Percentiles rank a stretch among this genome's conserved stretches.
Evolutionary conservation across 2,113 vertebrate genomes (phyloP).

Genomic region (Sinocyclocheilus rhinocerous): DNA sequence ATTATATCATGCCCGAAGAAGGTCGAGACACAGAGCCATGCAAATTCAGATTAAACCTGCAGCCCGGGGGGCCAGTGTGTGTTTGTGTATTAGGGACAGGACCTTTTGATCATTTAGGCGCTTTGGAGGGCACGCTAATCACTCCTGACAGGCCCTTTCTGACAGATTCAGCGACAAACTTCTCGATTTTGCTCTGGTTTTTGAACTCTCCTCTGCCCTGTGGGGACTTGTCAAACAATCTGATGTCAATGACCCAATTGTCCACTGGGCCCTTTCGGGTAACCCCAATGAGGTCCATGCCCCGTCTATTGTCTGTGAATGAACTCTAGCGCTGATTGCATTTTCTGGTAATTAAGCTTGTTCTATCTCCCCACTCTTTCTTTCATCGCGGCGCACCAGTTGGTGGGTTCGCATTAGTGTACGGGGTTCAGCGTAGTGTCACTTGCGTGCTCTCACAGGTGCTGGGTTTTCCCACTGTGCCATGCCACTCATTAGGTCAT

Average conservation of each 20-base stretch:
- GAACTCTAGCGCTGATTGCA: conserved; percentile 70
- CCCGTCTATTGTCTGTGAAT: conserved; percentile 82
- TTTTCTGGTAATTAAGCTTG: conserved; percentile 98
- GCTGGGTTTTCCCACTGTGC: conserved; percentile 91
- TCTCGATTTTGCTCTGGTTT: conserved; percentile 96
- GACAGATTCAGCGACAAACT: conserved; percentile 99
- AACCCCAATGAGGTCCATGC: conserved; percentile 97
- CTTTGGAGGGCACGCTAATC: conserved; percentile 92
- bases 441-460: conserved; percentile 67
- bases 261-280: conserved; percentile 94
- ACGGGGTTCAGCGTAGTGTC: background rate
- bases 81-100: conserved; percentile 75
- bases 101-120: conserved; percentile 87
- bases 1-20: conserved; percentile 97
- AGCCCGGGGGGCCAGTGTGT: conserved; percentile 66
- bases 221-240: conserved; percentile 91
- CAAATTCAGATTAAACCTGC: conserved; percentile 98
- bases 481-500: conserved; percentile 96
- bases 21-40: conserved; percentile 91
- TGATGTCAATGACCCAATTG: conserved; percentile 98
- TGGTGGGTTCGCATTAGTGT: conserved; percentile 21
- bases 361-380: conserved; percentile 71
- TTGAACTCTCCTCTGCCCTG: conserved; percentile 96
- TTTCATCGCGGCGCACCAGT: conserved; percentile 73
- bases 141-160: conserved; percentile 93